Evolutionary conservation across 2,797 vertebrate genomes (phyloP).

Genomic region (Acanthurus leucopareius): DNA sequence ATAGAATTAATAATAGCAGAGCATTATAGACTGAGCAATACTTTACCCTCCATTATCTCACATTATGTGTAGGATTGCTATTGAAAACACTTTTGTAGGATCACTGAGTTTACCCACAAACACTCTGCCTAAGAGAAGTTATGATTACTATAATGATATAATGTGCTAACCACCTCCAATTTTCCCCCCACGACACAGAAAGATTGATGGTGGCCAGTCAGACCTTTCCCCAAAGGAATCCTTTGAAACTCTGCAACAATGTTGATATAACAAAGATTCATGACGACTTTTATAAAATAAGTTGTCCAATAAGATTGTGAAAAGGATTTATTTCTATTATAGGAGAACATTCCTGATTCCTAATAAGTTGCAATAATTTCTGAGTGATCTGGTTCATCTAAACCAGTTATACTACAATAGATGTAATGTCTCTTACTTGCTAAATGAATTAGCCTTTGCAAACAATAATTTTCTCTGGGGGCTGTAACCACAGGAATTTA

Average conservation of each 20-base stretch:
- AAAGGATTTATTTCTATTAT: slow-evolving; percentile 66
- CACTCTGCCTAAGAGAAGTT: slow-evolving; percentile 64
- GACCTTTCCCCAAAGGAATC: slow-evolving; percentile 58
- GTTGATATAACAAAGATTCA: slow-evolving; percentile 78
- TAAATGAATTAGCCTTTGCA: slow-evolving; percentile 67
- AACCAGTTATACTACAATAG: slow-evolving; percentile 50
- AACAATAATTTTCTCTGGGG: slow-evolving; percentile 67
- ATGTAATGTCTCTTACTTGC: slow-evolving; percentile 52
- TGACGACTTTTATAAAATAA: slow-evolving; percentile 69
- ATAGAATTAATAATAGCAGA: slow-evolving; percentile 32
- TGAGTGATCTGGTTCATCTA: slow-evolving; percentile 54
- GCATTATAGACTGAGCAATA: slow-evolving; percentile 20
- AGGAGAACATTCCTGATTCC: slow-evolving; percentile 66
- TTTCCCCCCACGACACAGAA: slow-evolving; percentile 49
- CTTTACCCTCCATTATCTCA: slow-evolving; percentile 22
- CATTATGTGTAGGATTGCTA: slow-evolving; percentile 38
- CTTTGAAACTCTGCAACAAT: slow-evolving; percentile 65
- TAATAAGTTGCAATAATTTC: slow-evolving; percentile 72
- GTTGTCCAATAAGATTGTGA: slow-evolving; percentile 67
- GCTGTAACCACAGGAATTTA: slow-evolving; percentile 64
- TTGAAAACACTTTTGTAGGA: slow-evolving; percentile 57
- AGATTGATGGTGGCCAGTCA: slow-evolving; percentile 74
- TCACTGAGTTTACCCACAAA: slow-evolving; percentile 67
- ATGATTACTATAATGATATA: slow-evolving; percentile 78
- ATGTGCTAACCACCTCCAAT: slow-evolving; percentile 75